Base-by-base conservation (phyloP, 2,888 invertebrate species). In the Acrobasis repandana region DNA sequence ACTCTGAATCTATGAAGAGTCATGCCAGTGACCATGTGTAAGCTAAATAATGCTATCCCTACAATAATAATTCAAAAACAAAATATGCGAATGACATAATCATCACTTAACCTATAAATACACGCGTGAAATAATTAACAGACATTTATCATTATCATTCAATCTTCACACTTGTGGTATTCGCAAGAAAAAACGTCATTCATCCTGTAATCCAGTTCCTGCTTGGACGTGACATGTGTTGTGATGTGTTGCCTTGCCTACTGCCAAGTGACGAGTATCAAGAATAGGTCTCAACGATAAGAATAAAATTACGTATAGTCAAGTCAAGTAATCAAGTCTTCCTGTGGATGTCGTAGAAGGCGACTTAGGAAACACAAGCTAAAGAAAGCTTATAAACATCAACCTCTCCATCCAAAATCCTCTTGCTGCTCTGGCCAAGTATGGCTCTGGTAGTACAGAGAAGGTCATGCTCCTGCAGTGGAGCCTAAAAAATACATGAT, bases 171-270 rank as follows among this genome's bases (percentile, higher is more conserved):
- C 57, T 33, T 15, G 36, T 9, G 16, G 54, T 54, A 54, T 38
- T 54, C 54, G 54, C 54, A 38, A 43, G 54, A 54, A 54, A 54
- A 48, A 28, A 58, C 18, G 18, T 43, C 18, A 58, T 38, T 50
- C 58, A 50, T 58, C 58, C 48, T 50, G 16, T 58, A 58, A 49
- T 43, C 20, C 38, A 58, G 34, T 50, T 50, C 50, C 58, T 52
- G 46, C 51, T 18, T 43, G 51, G n/a, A 59, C 18, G 38, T 54
- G 54, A 43, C 54, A 54, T 56, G 47, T 60, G 34, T n/a, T 43
- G 60, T 61, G 60, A 54, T 10, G 9, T 33, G 50, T 28, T 50
- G 8, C 15, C 52, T 28, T 50, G 8, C 15, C 52, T 36, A 52
- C 36, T 52, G 52, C 36, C 36, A 33, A 28, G n/a, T 50, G 33